These are phyloP conservation scores for Otolemur crassicaudatus DNA, from an alignment of 2,797 vertebrate species.

Conservation along the genomic window DNA sequence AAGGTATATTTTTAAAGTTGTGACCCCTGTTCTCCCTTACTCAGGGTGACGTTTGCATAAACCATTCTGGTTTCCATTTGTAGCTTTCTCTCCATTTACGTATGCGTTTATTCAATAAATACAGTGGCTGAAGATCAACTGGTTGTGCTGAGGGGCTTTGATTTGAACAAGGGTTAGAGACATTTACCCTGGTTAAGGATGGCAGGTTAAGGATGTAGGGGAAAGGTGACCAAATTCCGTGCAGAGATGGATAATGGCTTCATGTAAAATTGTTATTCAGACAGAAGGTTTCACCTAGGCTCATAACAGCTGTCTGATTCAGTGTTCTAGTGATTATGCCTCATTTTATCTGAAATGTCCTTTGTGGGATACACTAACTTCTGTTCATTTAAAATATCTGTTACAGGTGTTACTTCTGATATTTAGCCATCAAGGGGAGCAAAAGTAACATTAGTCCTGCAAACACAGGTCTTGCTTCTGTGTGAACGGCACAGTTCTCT, in stretches of 20 bases:
- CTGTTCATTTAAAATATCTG: background rate
- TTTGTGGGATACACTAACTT: background rate
- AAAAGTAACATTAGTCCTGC: background rate
- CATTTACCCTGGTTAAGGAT: background rate
- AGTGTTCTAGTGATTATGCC: background rate
- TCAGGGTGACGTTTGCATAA: background rate
- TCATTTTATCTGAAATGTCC: background rate
- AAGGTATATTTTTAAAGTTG: background rate
- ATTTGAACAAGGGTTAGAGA: background rate
- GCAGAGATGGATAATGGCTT: background rate
- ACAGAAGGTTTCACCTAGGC: background rate
- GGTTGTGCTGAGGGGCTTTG: background rate
- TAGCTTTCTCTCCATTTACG: background rate
- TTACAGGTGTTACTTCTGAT: background rate
- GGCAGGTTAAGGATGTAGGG: background rate
- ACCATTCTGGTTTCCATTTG: background rate
- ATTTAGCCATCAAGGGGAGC: background rate
- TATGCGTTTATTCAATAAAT: background rate
- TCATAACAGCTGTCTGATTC: background rate
- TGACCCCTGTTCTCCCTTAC: background rate
- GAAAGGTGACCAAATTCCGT: background rate
- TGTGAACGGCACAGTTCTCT: background rate
- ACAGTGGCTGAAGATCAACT: background rate
- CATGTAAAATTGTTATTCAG: background rate
- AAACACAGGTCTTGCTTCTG: background rate